Evolutionary conservation across 2,113 vertebrate species (phyloP), one percentile per base, ranked within the genome.

Genomic region (Phyllostomus discolor): DNA sequence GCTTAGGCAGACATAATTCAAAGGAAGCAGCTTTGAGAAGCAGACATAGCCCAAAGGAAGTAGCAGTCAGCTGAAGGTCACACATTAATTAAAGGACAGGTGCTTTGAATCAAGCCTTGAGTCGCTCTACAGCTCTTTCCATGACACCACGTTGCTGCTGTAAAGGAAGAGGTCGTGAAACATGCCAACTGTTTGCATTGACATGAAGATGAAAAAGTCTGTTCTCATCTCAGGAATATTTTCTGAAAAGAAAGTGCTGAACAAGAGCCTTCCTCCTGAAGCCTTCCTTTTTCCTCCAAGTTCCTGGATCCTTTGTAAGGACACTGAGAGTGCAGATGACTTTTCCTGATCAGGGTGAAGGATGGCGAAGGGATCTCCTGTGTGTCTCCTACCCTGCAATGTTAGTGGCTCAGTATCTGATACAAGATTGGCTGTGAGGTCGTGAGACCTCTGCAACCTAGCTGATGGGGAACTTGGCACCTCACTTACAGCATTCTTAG

Each of bases 71-170:
- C 50, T 48, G 78, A 91, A 80, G 76, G 69, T 33, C 43, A 92
- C 46, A 70, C 17, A 79, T 89, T 96, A 92, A 94, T 94, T 90
- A 88, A 81, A 91, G 82, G 81, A 57, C 48, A 28, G n/a, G 50
- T 52, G 19, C 20, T 62, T 57, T 72, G 48, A 83, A 48, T n/a
- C 73, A 96, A 88, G 82, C 46, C 66, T 73, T 35, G 84, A 91
- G 41, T 96, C 72, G 94, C 24, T 64, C 15, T 72, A 33, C 70
- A 76, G 41, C 28, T 41, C 78, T 90, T 78, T n/a, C 7, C 31
- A 10, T 41, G 72, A 64, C 50, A 59, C 11, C 14, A 31, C 50
- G 59, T 33, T 50, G 59, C 54, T 91, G 54, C 88, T 78, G 0
- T 43, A 78, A 87, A 52, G 35, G 43, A 85, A 80, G 50, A 14